These are phyloP conservation scores for Hystrix brachyura DNA, from an alignment of 2,113 vertebrate genomes.

Conservation along the genomic window DNA sequence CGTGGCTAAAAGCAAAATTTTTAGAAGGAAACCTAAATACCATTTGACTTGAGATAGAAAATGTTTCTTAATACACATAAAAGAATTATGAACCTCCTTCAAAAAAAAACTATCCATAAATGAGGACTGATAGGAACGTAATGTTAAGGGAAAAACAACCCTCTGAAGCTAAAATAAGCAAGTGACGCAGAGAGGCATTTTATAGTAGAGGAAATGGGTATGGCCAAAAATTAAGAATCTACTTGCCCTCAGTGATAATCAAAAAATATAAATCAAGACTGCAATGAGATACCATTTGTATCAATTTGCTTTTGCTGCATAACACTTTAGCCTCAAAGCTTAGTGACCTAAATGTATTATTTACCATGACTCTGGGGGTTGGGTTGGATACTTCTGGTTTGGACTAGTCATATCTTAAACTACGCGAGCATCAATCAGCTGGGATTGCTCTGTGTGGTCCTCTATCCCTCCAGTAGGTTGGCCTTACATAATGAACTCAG, in stretches of 20 bases:
- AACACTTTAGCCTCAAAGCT: not conserved
- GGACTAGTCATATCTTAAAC: not conserved
- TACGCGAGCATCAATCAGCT: not conserved
- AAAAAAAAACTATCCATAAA: not conserved
- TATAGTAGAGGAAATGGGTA: not conserved
- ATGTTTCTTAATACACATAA: not conserved
- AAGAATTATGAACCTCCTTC: not conserved
- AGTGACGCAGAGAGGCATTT: not conserved
- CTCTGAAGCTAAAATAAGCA: conserved; percentile 10
- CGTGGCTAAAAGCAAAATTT: not conserved
- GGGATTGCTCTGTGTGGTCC: not conserved
- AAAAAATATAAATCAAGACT: conserved; percentile 14
- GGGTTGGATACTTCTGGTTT: not conserved
- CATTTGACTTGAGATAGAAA: not conserved
- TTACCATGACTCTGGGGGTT: not conserved
- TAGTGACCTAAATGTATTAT: conserved; percentile 19
- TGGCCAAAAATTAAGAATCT: not conserved
- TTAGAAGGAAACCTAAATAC: conserved; percentile 8
- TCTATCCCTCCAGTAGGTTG: not conserved
- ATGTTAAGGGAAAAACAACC: not conserved
- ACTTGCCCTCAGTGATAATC: conserved; percentile 3
- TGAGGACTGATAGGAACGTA: not conserved
- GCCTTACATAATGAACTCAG: not conserved
- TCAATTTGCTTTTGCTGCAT: not conserved
- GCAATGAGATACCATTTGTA: conserved; percentile 5